These are phyloP conservation scores for Takifugu rubripes DNA, from an alignment of 2,797 vertebrate species.

Conservation along the genomic window DNA sequence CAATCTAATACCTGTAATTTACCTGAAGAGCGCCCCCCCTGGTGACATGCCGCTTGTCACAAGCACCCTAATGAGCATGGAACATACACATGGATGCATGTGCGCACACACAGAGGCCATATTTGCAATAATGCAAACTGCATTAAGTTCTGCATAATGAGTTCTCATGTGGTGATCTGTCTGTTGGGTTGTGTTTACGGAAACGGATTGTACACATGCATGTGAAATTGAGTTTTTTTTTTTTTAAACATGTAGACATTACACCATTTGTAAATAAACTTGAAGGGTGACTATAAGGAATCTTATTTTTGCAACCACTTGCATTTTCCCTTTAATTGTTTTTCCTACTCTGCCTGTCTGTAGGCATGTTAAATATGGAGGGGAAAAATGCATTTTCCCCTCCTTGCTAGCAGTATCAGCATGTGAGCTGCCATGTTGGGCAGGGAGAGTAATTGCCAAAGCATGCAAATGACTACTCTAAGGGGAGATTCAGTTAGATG, in stretches of 20 bases:
- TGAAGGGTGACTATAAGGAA: slow-evolving; percentile 40
- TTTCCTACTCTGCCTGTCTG: slow-evolving; percentile 24
- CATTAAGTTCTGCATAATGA: slow-evolving; percentile 34
- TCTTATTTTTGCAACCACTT: slow-evolving; percentile 54
- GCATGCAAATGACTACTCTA: slow-evolving; percentile 73
- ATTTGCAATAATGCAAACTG: slow-evolving; percentile 25
- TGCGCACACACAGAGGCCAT: slow-evolving; percentile 20
- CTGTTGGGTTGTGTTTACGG: slow-evolving; percentile 5
- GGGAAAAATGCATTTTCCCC: slow-evolving; percentile 43
- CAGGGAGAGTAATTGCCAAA: slow-evolving; percentile 67
- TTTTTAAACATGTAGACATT: background rate
- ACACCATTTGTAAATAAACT: background rate
- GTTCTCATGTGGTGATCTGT: slow-evolving; percentile 10
- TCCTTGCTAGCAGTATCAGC: slow-evolving; percentile 70
- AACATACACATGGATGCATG: background rate
- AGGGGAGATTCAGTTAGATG: slow-evolving; percentile 77
- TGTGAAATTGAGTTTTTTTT: background rate
- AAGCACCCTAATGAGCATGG: slow-evolving; percentile 40
- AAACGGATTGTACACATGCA: background rate
- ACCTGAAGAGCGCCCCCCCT: slow-evolving; percentile 17
- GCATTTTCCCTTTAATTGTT: slow-evolving; percentile 62
- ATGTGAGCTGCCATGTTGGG: slow-evolving; percentile 70
- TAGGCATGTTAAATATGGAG: slow-evolving; percentile 15
- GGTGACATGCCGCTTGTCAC: slow-evolving; percentile 20
- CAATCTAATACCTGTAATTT: slow-evolving; percentile 7